These are phyloP conservation scores for Donacobius atricapilla DNA, from an alignment of 2,113 vertebrate genomes.

Conservation along the genomic window DNA sequence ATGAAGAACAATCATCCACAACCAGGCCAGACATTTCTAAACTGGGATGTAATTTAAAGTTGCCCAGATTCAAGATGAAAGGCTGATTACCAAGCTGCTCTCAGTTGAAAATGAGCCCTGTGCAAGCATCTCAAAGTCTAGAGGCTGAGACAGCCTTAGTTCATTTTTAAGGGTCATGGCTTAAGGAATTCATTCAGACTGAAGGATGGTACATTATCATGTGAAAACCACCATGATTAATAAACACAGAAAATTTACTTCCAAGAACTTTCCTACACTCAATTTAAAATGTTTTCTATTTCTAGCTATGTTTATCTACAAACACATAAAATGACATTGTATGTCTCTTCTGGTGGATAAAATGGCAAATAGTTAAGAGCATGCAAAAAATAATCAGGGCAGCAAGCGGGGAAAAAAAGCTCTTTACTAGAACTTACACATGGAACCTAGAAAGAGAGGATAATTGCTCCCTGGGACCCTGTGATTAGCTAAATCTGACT, in stretches of 20 bases:
- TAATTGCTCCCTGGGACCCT: conserved; percentile 58
- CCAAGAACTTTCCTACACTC: background rate
- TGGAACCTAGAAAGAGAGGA: conserved; percentile 24
- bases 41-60: background rate
- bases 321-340: background rate
- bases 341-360: conserved; percentile 5
- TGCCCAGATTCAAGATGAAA: background rate
- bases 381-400: conserved; percentile 16
- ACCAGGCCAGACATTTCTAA: background rate
- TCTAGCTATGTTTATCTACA: background rate
- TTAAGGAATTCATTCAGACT: background rate
- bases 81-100: background rate
- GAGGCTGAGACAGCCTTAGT: background rate
- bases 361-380: conserved; percentile 5
- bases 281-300: background rate
- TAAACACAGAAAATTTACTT: background rate
- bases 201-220: background rate
- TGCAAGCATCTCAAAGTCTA: background rate
- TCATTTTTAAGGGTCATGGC: background rate
- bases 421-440: conserved; percentile 21
- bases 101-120: background rate
- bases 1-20: background rate
- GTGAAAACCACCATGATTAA: background rate
- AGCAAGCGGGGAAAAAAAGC: background rate
- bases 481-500: conserved; percentile 55